A percentile compares a stretch with the other conserved stretches of the same genome.
Evolutionary conservation across 2,797 vertebrate genomes (phyloP).

Genomic region (Rhabdomys pumilio): DNA sequence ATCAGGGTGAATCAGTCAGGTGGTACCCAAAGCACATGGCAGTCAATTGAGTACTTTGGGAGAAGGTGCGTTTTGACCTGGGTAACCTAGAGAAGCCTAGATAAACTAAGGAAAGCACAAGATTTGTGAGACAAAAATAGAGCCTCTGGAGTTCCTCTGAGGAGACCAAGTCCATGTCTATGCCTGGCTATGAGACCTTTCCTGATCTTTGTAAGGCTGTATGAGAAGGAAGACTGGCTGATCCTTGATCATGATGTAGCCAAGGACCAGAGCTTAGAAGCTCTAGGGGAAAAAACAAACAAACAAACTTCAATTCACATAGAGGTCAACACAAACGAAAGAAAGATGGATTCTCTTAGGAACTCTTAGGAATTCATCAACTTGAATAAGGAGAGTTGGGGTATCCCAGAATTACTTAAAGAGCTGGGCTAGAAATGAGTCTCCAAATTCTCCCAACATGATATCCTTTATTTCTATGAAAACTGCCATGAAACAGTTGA

Average conservation of each 20-base stretch:
- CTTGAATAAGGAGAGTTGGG: background rate
- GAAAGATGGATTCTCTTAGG: background rate
- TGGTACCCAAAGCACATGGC: background rate
- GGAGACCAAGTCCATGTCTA: background rate
- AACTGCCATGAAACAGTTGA: conserved; percentile 16
- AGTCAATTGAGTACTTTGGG: background rate
- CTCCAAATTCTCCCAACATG: background rate
- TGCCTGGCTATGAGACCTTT: background rate
- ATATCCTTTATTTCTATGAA: conserved; percentile 16
- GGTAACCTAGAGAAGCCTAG: background rate
- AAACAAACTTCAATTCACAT: background rate
- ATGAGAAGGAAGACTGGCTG: background rate
- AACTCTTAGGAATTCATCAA: rapidly evolving
- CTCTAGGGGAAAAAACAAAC: background rate
- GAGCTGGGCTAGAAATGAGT: background rate
- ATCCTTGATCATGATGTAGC: background rate
- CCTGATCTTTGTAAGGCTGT: background rate
- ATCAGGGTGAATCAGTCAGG: background rate
- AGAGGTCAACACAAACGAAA: background rate
- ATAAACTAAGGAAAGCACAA: rapidly evolving
- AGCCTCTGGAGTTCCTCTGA: background rate
- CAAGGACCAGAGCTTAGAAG: background rate
- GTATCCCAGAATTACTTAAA: background rate
- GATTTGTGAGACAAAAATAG: background rate
- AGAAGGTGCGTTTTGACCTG: background rate